Evolutionary conservation across 2,888 invertebrate species (phyloP), one percentile per base, ranked within the genome.

Genomic region (Dynastes maya): DNA sequence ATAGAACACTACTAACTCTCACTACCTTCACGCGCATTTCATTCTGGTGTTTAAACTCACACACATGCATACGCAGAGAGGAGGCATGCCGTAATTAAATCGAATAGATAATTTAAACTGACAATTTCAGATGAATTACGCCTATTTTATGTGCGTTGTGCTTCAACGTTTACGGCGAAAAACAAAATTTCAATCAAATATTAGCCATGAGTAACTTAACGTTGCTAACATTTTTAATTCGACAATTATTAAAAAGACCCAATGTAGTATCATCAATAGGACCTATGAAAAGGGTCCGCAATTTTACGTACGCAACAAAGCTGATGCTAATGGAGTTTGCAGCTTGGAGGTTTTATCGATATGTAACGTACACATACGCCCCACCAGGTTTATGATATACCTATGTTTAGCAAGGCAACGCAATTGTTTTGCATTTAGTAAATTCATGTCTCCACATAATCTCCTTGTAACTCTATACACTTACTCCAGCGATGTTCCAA

Each of bases 81-180:
- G 53, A 64, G 13, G 29, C 63, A 32, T 64, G 9, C 63, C 63
- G 29, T 64, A 29, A 29, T 29, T 64, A 64, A 64, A 64, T 64
- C 29, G 29, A 64, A 64, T 27, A 13, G 29, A 13, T 29, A 32
- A 64, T 64, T 64, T 29, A 64, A 29, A 27, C 63, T 13, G 37
- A 32, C 64, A 13, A 65, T 65, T 65, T 65, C 37, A 65, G 64
- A 65, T 65, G 32, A 65, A 65, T 65, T 65, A 65, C 29, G 37
- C 3, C 13, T 13, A 37, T 37, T 32, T 65, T 65, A 65, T 11
- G 45, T 45, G 45, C 45, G 45, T 45, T 8, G 11, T 27, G 29
- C 29, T 29, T 29, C 27, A 22, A 5, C 27, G 13, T 27, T 22
- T 61, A 61, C 1, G 27, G 8, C 45, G 45, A 45, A 45, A 45